phyloP scores from a whole-genome alignment of 2,888 invertebrate genomes.

The Ceraclea dissimilis region DNA sequence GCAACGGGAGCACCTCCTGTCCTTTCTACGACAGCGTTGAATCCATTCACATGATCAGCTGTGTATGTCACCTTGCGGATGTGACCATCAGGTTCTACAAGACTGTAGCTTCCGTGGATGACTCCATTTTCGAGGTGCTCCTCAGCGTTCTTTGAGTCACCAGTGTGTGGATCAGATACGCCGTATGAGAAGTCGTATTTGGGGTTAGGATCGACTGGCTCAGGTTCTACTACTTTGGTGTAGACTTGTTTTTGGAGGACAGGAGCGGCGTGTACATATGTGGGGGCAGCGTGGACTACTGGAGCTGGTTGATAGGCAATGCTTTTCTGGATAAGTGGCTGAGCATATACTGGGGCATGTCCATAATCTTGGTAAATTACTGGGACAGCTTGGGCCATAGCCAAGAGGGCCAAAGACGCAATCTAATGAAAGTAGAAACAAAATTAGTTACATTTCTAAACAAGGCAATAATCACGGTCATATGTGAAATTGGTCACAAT shows the following conservation, averaged over 20 bases:
- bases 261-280: constrained; percentile 18
- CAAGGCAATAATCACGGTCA: neutral
- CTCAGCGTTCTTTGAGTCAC: constrained; percentile 46
- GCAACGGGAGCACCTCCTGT: constrained; percentile 36
- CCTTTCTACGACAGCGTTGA: constrained; percentile 48
- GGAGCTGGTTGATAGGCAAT: constrained; percentile 16
- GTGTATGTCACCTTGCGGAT: constrained; percentile 46
- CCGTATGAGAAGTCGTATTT: constrained; percentile 49
- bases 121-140: constrained; percentile 48
- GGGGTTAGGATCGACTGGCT: constrained; percentile 47
- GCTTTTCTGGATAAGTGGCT: constrained; percentile 20
- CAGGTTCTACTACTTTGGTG: constrained; percentile 38
- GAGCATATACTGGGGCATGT: constrained; percentile 17
- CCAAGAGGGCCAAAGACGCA: constrained; percentile 17
- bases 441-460: neutral
- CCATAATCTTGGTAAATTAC: constrained; percentile 14
- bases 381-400: constrained; percentile 12
- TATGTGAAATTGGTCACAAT: neutral
- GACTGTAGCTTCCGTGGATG: constrained; percentile 47
- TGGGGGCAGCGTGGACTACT: constrained; percentile 16
- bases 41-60: constrained; percentile 47
- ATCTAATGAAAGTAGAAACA: constrained; percentile 12
- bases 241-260: constrained; percentile 22
- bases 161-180: constrained; percentile 44
- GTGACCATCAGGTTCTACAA: constrained; percentile 48